Base-by-base conservation (phyloP, 2,113 vertebrate species). In the Merops nubicus region DNA sequence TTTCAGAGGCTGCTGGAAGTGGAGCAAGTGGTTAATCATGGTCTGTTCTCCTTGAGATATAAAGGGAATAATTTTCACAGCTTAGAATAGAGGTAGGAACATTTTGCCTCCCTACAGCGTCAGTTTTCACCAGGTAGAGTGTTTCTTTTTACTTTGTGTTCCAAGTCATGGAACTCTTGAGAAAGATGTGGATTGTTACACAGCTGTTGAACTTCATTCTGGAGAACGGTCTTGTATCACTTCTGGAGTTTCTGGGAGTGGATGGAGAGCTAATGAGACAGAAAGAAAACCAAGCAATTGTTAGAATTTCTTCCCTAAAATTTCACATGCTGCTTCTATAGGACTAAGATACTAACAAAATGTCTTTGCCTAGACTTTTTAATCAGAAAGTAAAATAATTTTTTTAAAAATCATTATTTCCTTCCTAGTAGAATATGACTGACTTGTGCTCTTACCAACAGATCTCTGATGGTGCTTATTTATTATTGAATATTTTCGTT, bases 261-360 rank as follows among this genome's bases (percentile, higher is more conserved):
- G 45, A 17, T 10, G 15, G 36, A 62, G n/a, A 85, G 22, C 48
- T 76, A 47, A 79, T 43, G 34, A 85, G 50, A 50, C 18, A 78
- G 33, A 82, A 59, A 25, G 11, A 18, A 91, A 81, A 22, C 11
- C 22, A 51, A 80, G 11, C 8, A 22, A 5, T 33, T 75, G 26
- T 20, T 77, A 40, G 48, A 72, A 85, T 88, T 69, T 28, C 14
- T 43, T 33, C 25, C 60, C 17, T 62, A 43, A 91, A 64, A 54
- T 76, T 29, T 20, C 40, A 47, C 1, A 1, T 36, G 25, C 29
- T n/a, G 7, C 12, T 91, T 75, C 15, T 28, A 0, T 34, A 29
- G 67, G 48, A 26, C 38, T n/a, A 17, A 75, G 0, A 14, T 56
- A 23, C 8, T 36, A 47, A 38, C 21, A 64, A 18, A 60, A 42